Evolutionary conservation across 2,113 vertebrate species (phyloP).

Genomic region (Ammodramus savannarum): DNA sequence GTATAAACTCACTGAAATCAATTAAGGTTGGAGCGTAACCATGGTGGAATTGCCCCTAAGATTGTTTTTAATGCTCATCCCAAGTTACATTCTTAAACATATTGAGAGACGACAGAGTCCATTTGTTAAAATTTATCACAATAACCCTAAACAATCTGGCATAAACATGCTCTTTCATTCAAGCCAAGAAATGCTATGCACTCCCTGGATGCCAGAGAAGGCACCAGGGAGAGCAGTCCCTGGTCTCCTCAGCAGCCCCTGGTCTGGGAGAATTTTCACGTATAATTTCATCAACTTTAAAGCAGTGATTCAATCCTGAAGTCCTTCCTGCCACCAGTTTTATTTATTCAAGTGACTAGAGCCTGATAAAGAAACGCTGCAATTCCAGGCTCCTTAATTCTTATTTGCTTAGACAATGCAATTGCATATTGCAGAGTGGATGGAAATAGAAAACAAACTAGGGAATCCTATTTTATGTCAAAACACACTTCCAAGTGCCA

Average conservation of each 20-base stretch:
- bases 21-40: neutral
- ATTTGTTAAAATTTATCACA: conserved; percentile 33
- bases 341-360: neutral
- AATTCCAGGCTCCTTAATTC: neutral
- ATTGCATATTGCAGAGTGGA: neutral
- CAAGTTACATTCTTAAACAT: conserved; percentile 36
- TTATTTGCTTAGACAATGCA: neutral
- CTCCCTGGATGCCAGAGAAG: neutral
- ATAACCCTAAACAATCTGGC: neutral
- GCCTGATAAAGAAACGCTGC: neutral
- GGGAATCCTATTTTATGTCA: neutral
- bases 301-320: neutral
- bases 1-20: neutral
- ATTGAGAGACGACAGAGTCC: neutral
- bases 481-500: neutral
- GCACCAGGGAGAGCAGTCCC: neutral
- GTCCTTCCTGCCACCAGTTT: neutral
- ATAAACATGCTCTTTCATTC: conserved; percentile 15
- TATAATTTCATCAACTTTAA: neutral
- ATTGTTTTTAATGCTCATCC: neutral
- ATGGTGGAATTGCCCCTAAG: neutral
- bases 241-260: neutral
- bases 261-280: neutral
- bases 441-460: neutral
- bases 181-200: neutral